phyloP scores from a whole-genome alignment of 2,888 invertebrate species.

The Beris chalybata region DNA sequence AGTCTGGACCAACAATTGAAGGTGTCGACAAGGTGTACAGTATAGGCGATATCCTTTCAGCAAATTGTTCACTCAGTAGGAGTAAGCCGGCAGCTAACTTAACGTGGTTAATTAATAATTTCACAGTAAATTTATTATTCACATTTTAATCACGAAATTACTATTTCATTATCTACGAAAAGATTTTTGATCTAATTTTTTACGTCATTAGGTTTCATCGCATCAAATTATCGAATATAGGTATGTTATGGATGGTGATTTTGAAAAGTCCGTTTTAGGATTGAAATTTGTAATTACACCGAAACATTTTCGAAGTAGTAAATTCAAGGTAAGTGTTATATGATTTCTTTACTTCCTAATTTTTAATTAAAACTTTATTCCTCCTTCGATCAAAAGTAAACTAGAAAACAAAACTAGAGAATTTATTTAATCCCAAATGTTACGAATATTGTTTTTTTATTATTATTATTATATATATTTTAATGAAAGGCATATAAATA shows the following conservation, averaged over 20 bases:
- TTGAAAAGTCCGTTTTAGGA: slow-evolving; percentile 33
- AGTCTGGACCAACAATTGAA: slow-evolving; percentile 35
- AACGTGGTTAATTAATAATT: slow-evolving; percentile 40
- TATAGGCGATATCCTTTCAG: slow-evolving; percentile 44
- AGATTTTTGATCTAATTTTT: neutral
- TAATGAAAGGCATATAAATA: too few relatives aligned
- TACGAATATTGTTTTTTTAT: too few relatives aligned
- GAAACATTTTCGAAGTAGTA: slow-evolving; percentile 39
- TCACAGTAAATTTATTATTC: slow-evolving; percentile 35
- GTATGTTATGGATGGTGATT: slow-evolving; percentile 22
- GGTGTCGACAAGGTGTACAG: slow-evolving; percentile 40
- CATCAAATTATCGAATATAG: slow-evolving; percentile 35
- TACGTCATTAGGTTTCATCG: slow-evolving; percentile 31
- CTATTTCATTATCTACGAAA: neutral
- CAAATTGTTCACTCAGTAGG: slow-evolving; percentile 38
- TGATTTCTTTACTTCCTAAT: neutral
- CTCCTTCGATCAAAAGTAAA: neutral
- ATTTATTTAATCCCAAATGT: too few relatives aligned
- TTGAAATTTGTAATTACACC: slow-evolving; percentile 40
- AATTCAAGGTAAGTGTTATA: slow-evolving; percentile 37
- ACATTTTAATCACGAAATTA: slow-evolving; percentile 6
- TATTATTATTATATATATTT: too few relatives aligned
- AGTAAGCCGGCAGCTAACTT: slow-evolving; percentile 39
- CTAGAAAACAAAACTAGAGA: too few relatives aligned
- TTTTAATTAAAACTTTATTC: neutral